Evolutionary conservation across 2,888 invertebrate genomes (phyloP).

Genomic region (Eremobia ochroleuca): DNA sequence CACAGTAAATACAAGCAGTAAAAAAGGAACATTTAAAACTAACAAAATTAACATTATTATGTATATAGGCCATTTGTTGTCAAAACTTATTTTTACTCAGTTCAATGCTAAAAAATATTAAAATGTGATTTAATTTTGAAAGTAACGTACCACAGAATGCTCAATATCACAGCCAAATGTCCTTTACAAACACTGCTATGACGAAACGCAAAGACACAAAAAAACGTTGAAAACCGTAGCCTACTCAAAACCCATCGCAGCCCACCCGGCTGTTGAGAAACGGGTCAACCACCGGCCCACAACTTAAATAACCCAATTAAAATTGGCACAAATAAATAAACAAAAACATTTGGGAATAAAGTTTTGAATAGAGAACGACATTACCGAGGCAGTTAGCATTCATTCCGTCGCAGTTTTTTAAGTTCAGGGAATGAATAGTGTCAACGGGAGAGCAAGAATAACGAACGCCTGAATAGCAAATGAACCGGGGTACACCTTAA

Average conservation of each 20-base stretch:
- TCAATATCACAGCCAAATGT: neutral
- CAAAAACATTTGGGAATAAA: constrained; percentile 44
- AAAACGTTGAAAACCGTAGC: neutral
- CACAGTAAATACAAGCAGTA: too few species aligned
- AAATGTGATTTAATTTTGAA: neutral
- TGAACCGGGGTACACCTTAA: constrained; percentile 51
- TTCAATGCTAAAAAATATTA: neutral
- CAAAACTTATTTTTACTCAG: neutral
- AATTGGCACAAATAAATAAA: constrained; percentile 51
- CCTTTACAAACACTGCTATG: neutral
- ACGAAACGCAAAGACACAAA: neutral
- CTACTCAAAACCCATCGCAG: constrained; percentile 3
- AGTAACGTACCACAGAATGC: neutral
- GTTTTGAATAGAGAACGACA: constrained; percentile 46
- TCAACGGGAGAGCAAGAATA: constrained; percentile 46
- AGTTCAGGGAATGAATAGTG: constrained; percentile 47
- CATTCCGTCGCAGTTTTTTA: constrained; percentile 48
- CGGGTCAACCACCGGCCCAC: constrained; percentile 39
- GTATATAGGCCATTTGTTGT: neutral
- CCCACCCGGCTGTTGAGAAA: constrained; percentile 26
- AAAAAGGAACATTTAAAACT: neutral
- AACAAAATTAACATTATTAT: neutral
- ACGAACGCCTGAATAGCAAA: constrained; percentile 59
- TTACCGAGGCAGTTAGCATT: constrained; percentile 48
- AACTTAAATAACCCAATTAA: constrained; percentile 49